Conservation (phyloP, 2,888 invertebrate genomes). For the Athalia rosae region DNA sequence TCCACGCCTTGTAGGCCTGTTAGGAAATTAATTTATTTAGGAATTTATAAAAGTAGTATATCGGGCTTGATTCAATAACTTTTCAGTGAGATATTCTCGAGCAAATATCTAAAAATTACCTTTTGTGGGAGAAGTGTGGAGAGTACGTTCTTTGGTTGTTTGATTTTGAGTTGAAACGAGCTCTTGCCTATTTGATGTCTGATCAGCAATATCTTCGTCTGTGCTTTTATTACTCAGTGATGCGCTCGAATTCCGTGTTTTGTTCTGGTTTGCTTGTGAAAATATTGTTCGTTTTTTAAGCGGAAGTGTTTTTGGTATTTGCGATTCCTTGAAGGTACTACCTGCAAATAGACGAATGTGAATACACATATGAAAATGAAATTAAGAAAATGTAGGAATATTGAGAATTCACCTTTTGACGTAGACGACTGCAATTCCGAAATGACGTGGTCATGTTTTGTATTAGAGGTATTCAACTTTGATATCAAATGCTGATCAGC, state of each 20-base stretch:
- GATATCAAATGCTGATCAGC: background rate
- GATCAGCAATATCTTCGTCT: slow-evolving; percentile 4
- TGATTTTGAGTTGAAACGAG: background rate
- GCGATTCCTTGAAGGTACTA: background rate
- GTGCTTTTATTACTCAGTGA: background rate
- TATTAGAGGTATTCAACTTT: background rate
- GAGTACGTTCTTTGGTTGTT: background rate
- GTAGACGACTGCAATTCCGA: background rate
- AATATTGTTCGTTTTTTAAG: slow-evolving; percentile 16
- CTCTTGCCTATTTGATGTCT: background rate
- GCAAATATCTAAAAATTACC: background rate
- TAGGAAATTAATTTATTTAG: background rate
- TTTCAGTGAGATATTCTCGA: too few species aligned
- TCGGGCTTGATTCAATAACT: background rate
- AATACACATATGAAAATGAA: background rate
- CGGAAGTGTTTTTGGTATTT: background rate
- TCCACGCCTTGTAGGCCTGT: background rate
- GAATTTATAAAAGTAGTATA: background rate
- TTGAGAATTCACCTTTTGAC: background rate
- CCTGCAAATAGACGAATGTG: background rate
- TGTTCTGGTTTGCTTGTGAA: slow-evolving; percentile 5
- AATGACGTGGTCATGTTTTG: background rate
- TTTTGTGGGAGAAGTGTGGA: background rate
- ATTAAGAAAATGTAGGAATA: background rate
- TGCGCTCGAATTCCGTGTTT: slow-evolving; percentile 8